Base-by-base conservation (phyloP, 2,113 vertebrate genomes). In the Saimiri boliviensis region DNA sequence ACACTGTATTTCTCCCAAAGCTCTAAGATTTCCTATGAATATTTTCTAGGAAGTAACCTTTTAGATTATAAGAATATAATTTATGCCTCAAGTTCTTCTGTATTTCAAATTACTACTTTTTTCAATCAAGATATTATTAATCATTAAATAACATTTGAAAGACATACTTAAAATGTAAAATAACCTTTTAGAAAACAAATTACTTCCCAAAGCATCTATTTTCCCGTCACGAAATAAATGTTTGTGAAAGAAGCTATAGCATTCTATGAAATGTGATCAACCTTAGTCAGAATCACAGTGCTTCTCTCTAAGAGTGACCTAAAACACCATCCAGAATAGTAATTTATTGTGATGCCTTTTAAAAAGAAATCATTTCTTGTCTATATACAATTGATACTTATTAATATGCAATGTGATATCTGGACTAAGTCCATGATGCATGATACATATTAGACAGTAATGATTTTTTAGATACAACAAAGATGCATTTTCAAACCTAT, bases 401-500 rank as follows among this genome's bases (percentile, higher is more conserved):
- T 27, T 95, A 93, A 91, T 71, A 84, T 1, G 19, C 14, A 80
- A 56, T 68, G 7, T 66, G 30, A 49, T 79, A 86, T n/a, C 37
- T 94, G 66, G 17, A 63, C 54, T 70, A 84, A 84, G 40, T 76
- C 63, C 16, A 89, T 71, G 35, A 76, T 58, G 37, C 45, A 60
- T 73, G 56, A 86, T 63, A 54, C 32, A 56, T 90, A 81, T 91
- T 83, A 83, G 68, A 82, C 40, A 49, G 25, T 30, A 89, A 87
- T 89, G 49, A 30, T 42, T 89, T 97, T 77, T 76, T 90, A 13
- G n/a, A 93, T 90, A 47, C 49, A 79, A 74, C 49, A 86, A 97
- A 90, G 10, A 17, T 27, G 81, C 47, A 96, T 90, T 96, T 94
- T 97, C 35, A 96, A 82, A 70, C 25, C 45, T 95, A 30, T 96